Evolutionary conservation across 2,113 vertebrate genomes (phyloP), one percentile per base, ranked within the genome.

Genomic region (Xiphorhynchus elegans): DNA sequence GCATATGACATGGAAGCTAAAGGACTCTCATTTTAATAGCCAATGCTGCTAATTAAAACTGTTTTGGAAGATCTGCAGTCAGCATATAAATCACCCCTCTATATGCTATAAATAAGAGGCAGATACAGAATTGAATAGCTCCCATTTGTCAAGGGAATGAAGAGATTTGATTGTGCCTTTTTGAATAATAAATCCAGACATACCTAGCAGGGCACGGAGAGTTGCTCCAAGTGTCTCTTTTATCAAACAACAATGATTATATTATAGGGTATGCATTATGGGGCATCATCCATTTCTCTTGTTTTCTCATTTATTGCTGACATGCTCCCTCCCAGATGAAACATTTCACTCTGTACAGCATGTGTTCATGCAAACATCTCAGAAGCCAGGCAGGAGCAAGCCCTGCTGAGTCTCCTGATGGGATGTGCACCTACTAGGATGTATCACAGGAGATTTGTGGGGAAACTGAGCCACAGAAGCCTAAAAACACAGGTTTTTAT

Each of bases 31-130:
- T 87, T 96, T 94, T 97, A 96, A 97, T 96, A 97, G 96, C 93
- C 95, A 96, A 3, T 46, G 68, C 75, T 95, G 96, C 97, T 98
- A 98, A 98, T 98, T 98, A 98, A 97, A 97, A 97, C 94, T 96
- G 96, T 95, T 96, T 94, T 90, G 95, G 96, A 94, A 95, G 82
- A 94, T 95, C 96, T 95, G 91, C 93, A 96, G 95, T 90, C 40
- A 91, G 95, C 88, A 82, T 93, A 97, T 97, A 97, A 98, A 97
- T 98, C 97, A 98, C 88, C 91, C 95, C 84, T 35, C 72, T 97
- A 95, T 87, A 95, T 81, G 91, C 97, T 92, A 97, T 94, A 98
- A 97, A 97, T 96, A 98, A 98, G 94, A 94, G 93, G 88, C 87
- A 97, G 97, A 97, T 97, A 97, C 73, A 18, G 93, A 97, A 95